Conservation (phyloP, 2,888 invertebrate species). For the Cantharis nigra region DNA sequence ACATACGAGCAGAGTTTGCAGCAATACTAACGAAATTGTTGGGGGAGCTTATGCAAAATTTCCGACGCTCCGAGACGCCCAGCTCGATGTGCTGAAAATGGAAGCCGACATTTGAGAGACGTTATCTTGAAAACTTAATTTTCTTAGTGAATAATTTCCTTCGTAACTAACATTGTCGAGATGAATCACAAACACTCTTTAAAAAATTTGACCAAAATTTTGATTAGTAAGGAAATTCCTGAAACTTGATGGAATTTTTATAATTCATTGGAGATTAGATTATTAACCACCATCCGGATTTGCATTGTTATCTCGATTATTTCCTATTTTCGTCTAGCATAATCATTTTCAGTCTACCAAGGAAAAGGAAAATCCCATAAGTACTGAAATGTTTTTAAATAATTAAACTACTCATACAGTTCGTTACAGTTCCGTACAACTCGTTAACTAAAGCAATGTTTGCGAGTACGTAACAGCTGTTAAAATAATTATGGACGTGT, state of each 20-base stretch:
- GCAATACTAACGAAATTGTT: no score
- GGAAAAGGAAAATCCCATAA: not conserved
- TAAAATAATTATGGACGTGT: slow-evolving; percentile 36
- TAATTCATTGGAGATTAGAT: not conserved
- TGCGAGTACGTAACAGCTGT: slow-evolving; percentile 36
- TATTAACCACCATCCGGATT: not conserved
- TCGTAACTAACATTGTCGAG: no score
- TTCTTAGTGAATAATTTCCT: no score
- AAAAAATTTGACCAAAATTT: not conserved
- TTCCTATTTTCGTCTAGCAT: not conserved
- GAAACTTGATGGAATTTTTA: not conserved
- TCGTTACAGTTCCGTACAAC: not conserved
- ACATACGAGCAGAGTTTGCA: no score
- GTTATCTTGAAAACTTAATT: no score
- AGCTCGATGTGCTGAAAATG: no score
- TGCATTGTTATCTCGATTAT: not conserved
- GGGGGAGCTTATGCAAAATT: no score
- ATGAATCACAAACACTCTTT: no score
- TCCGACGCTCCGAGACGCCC: no score
- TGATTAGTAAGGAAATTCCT: not conserved
- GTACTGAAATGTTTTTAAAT: not conserved
- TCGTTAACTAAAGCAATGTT: slow-evolving; percentile 3
- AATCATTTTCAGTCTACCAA: not conserved
- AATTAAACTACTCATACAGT: not conserved
- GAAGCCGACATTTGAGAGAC: no score